A percentile compares a stretch with the other conserved stretches of the same genome.
Conservation (phyloP, 2,113 vertebrate species). For the Trachemys scripta region DNA sequence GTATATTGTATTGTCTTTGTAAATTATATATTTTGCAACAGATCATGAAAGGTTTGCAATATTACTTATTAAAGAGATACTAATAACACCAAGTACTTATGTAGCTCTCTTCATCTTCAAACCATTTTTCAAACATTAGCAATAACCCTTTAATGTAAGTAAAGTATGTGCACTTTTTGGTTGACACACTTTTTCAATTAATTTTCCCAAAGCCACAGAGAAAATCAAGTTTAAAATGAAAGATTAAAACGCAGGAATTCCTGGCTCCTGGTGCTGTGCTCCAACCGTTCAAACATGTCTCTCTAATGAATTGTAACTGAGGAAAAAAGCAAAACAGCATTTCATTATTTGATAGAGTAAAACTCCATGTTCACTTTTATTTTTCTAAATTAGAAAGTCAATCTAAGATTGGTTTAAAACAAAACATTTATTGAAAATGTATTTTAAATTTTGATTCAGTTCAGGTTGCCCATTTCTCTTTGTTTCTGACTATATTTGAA, state of each 20-base stretch:
- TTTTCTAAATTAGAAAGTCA: neutral
- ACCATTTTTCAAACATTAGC: neutral
- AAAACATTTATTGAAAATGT: neutral
- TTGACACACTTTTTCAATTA: neutral
- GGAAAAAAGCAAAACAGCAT: neutral
- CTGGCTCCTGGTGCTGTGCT: neutral
- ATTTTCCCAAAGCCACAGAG: neutral
- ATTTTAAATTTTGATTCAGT: neutral
- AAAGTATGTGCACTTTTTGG: rapidly evolving
- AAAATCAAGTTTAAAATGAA: rapidly evolving
- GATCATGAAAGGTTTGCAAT: neutral
- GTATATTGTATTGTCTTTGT: neutral
- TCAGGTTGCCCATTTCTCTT: neutral
- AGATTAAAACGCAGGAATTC: neutral
- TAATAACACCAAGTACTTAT: neutral
- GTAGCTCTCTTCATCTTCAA: neutral
- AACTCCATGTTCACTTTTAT: neutral
- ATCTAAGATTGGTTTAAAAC: neutral
- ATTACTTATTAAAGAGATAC: neutral
- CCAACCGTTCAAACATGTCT: neutral
- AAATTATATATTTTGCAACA: neutral
- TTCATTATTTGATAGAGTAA: neutral
- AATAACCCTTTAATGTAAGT: neutral
- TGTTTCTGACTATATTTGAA: neutral
- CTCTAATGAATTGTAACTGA: neutral